Conservation (phyloP, 1,140 invertebrate genomes). For the Neuroterus valhalla region DNA sequence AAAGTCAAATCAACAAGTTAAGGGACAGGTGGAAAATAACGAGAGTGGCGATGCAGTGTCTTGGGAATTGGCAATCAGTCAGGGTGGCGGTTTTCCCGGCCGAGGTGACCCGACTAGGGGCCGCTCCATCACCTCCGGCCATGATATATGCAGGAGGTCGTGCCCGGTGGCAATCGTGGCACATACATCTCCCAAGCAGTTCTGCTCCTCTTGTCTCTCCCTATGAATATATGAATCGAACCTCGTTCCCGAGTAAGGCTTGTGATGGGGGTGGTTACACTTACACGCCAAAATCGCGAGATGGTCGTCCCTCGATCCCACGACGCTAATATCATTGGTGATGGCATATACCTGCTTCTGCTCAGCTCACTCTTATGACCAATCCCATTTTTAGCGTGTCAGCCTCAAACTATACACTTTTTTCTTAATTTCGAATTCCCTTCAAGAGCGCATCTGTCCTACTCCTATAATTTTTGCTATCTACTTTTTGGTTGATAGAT, state of each 20-base stretch:
- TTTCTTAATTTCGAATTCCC: neutral
- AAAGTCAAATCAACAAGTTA: conserved; percentile 40
- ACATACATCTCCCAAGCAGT: conserved; percentile 47
- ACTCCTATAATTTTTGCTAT: neutral
- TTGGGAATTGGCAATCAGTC: conserved; percentile 71
- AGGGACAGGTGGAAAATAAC: conserved; percentile 52
- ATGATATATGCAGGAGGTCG: conserved; percentile 71
- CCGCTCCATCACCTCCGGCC: conserved; percentile 66
- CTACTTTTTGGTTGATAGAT: neutral
- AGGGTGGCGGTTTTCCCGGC: conserved; percentile 56
- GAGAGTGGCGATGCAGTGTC: conserved; percentile 36
- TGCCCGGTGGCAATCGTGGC: conserved; percentile 66
- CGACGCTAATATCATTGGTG: conserved; percentile 46
- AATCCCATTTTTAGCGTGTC: conserved; percentile 1
- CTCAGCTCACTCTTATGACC: neutral
- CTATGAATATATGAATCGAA: conserved; percentile 73
- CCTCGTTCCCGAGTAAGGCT: conserved; percentile 47
- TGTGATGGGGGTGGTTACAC: conserved; percentile 37
- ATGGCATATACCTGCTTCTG: conserved; percentile 34
- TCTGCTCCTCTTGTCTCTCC: conserved; percentile 34
- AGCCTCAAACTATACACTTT: neutral
- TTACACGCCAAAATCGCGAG: conserved; percentile 61
- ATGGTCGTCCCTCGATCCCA: conserved; percentile 48
- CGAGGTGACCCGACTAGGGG: conserved; percentile 62
- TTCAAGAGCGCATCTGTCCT: neutral